phyloP scores from a whole-genome alignment of 2,797 vertebrate genomes.

The Coilia nasus region DNA sequence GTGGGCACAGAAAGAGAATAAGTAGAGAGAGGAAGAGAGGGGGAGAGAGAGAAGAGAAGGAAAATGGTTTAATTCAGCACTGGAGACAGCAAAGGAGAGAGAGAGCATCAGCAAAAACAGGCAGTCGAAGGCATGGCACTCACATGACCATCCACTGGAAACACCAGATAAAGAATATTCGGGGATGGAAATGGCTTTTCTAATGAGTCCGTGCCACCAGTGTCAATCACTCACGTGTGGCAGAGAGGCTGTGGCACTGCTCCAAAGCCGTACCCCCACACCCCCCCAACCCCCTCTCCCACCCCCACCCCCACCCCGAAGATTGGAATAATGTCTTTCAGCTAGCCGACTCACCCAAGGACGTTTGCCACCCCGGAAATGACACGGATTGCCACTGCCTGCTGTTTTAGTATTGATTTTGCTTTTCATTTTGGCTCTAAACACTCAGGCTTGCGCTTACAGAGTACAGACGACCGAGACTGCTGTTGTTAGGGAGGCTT shows the following conservation, averaged over 20 bases:
- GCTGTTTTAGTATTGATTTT: slow-evolving; percentile 2
- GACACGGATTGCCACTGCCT: not conserved
- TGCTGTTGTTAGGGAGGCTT: not conserved
- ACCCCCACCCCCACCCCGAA: not conserved
- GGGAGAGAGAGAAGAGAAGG: too few relatives aligned
- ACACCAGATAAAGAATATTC: slow-evolving; percentile 21
- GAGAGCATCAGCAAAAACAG: slow-evolving; percentile 2
- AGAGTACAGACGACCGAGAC: not conserved
- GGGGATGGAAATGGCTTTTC: slow-evolving; percentile 6
- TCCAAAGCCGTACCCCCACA: not conserved
- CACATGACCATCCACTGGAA: slow-evolving; percentile 14
- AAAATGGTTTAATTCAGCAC: too few relatives aligned
- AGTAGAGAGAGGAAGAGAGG: too few relatives aligned
- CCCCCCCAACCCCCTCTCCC: too few relatives aligned
- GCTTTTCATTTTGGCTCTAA: not conserved
- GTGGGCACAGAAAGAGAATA: too few relatives aligned
- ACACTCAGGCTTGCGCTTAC: not conserved
- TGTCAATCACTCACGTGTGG: not conserved
- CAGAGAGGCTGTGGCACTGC: not conserved
- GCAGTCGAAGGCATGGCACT: not conserved
- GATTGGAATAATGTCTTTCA: not conserved
- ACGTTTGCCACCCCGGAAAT: not conserved
- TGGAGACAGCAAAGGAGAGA: not conserved
- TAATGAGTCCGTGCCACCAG: not conserved
- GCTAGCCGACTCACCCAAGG: not conserved